Base-by-base conservation (phyloP, 2,888 invertebrate genomes). In the Lasioglossum malachurum region DNA sequence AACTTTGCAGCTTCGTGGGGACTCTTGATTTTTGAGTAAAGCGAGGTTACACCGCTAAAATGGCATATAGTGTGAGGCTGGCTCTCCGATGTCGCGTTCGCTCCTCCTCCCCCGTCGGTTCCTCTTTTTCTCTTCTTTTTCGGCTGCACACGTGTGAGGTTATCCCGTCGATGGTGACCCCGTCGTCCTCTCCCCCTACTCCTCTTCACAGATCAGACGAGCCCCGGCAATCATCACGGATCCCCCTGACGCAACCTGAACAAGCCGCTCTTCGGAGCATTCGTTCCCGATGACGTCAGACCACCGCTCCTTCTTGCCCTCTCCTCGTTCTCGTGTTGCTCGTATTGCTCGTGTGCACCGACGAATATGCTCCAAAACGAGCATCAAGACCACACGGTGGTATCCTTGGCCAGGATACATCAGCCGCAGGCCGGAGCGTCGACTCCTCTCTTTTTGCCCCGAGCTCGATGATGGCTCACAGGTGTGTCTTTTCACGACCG, bases 141-240 rank as follows among this genome's bases (percentile, higher is more conserved):
- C 91, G 92, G 85, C 85, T 92, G 91, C 93, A 93, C 94, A 93
- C 94, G 94, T 93, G 94, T 93, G 92, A 91, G 93, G 93, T 93
- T 93, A 93, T 93, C 93, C 93, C 91, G 88, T 82, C 89, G 91
- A 92, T 88, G 91, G 92, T 93, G 93, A 94, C 93, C 93, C 93
- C 92, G 91, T 91, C 93, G 89, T 93, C 92, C 92, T 92, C 88
- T 88, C 87, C 83, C 78, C 81, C 19, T 67, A 31, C 69, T 19
- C 69, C 83, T 87, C 88, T 91, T 90, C 91, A 86, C 91, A 88
- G 88, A 92, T 90, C 89, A 87, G 88, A 91, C 78, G 87, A 89
- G 84, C 78, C 83, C 86, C 87, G 78, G 84, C 86, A 77, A 84
- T 90, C 90, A 83, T 87, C 88, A 60, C 75, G 81, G 85, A 81